Percentiles rank a stretch among this genome's conserved stretches.
Conservation (phyloP, 2,888 invertebrate genomes). For the Perdita meconis region DNA sequence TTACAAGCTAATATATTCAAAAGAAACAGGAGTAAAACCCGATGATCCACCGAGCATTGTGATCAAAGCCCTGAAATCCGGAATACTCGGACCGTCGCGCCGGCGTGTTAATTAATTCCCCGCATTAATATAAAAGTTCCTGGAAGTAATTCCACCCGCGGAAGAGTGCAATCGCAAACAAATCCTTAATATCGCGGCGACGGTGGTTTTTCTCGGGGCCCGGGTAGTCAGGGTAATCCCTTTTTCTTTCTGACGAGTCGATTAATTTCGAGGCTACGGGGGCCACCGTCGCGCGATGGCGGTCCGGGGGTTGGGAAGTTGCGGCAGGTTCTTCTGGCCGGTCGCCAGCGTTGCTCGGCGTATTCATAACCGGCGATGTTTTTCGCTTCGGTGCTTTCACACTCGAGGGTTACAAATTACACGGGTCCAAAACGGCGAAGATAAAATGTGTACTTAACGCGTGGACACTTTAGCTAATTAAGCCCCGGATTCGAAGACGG, state of each 20-base stretch:
- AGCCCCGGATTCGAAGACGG: slow-evolving; percentile 51
- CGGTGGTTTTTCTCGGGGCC: slow-evolving; percentile 4
- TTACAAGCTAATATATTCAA: no score
- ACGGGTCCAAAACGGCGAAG: slow-evolving; percentile 46
- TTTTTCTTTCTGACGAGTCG: slow-evolving; percentile 23
- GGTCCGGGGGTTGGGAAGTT: slow-evolving; percentile 36
- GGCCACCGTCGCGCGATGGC: slow-evolving; percentile 10
- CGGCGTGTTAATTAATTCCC: no score
- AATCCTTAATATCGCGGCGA: not conserved
- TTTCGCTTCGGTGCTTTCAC: slow-evolving; percentile 56
- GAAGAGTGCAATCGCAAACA: not conserved
- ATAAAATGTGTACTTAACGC: slow-evolving; percentile 56
- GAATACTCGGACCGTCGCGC: no score
- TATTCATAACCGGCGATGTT: slow-evolving; percentile 78
- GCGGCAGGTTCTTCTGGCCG: slow-evolving; percentile 68
- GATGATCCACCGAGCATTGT: no score
- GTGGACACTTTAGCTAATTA: slow-evolving; percentile 59
- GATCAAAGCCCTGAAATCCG: no score
- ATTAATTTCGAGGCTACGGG: slow-evolving; percentile 19
- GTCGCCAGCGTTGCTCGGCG: slow-evolving; percentile 76
- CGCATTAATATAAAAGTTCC: no score
- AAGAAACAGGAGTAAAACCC: no score
- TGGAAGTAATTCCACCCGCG: no score
- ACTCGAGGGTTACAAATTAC: slow-evolving; percentile 59
- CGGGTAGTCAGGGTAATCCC: not conserved